phyloP scores from a whole-genome alignment of 2,113 vertebrate genomes.

The Galbula dea region DNA sequence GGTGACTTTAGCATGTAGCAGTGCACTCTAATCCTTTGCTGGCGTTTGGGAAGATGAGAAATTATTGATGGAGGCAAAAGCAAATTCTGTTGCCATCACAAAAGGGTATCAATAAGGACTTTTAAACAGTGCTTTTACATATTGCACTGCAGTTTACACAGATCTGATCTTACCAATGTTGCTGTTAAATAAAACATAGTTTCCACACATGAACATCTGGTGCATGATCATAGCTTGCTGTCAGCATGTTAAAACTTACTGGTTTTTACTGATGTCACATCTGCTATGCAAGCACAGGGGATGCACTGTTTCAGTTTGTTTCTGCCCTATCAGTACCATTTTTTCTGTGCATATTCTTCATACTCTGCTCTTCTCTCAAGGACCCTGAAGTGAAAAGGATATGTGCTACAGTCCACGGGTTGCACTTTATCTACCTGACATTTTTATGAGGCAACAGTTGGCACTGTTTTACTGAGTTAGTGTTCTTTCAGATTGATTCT shows the following conservation, averaged over 20 bases:
- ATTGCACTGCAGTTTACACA: neutral
- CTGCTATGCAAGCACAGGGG: slow-evolving; percentile 4
- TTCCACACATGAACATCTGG: neutral
- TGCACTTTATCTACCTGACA: neutral
- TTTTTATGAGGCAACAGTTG: neutral
- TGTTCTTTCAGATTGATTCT: neutral
- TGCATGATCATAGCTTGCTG: neutral
- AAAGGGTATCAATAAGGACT: neutral
- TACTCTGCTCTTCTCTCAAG: neutral
- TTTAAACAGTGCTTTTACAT: neutral
- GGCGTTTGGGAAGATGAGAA: neutral
- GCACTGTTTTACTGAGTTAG: neutral
- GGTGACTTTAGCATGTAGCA: neutral
- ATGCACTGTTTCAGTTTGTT: neutral
- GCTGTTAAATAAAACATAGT: neutral
- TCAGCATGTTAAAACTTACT: neutral
- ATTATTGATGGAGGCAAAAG: neutral
- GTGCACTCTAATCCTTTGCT: neutral
- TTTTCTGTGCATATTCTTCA: neutral
- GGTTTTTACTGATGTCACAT: neutral
- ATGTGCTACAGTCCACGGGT: neutral
- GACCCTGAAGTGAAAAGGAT: neutral
- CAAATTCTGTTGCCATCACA: neutral
- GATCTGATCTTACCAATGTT: neutral
- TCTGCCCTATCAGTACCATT: neutral